Evolutionary conservation across 1,140 invertebrate species (phyloP), one percentile per base, ranked within the genome.

Genomic region (Drosophila subobscura): DNA sequence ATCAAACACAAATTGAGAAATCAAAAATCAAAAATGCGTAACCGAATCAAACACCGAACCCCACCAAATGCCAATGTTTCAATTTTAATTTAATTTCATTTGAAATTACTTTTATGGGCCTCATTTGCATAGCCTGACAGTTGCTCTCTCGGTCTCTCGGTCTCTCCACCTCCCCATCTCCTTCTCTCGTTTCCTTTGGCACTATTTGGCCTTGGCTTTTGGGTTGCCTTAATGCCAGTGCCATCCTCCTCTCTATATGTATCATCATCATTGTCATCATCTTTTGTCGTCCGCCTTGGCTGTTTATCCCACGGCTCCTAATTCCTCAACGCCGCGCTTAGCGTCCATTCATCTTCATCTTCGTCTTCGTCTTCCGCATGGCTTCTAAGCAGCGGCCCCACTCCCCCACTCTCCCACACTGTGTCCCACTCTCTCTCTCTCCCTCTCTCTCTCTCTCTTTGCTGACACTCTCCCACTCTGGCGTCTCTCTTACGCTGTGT

Each of bases 341-440:
- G 64, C 65, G 65, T 68, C 74, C 74, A 77, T 77, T 86, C 81
- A 88, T 86, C 83, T 83, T 85, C 79, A 83, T 83, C 74, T 78
- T 41, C 59, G 16, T 20, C 16, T 20, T 20, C 16, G 16, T 20
- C 16, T 20, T 20, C 16, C 33, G 56, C 70, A 60, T 76, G 71
- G 74, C 79, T 84, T 79, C 65, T 72, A 79, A 79, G 76, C 80
- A 72, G 60, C 54, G 41, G 10, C 23, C 50, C 52, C 41, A 47
- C 27, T 22, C 42, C 10, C n/a, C 23, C 29, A 37, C 42, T 10
- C 53, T 37, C 54, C n/a, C 23, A 20, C 16, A 20, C 16, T 47
- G 57, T 60, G 55, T 61, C 53, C 10, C 41, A 47, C 27, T 14
- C 42, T 12, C n/a, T 23, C 29, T 42, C 42, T 10, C 53, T 37